Percentiles rank a stretch among this genome's conserved stretches.
phyloP scores from a whole-genome alignment of 2,888 invertebrate genomes.

The Leptura quadrifasciata region DNA sequence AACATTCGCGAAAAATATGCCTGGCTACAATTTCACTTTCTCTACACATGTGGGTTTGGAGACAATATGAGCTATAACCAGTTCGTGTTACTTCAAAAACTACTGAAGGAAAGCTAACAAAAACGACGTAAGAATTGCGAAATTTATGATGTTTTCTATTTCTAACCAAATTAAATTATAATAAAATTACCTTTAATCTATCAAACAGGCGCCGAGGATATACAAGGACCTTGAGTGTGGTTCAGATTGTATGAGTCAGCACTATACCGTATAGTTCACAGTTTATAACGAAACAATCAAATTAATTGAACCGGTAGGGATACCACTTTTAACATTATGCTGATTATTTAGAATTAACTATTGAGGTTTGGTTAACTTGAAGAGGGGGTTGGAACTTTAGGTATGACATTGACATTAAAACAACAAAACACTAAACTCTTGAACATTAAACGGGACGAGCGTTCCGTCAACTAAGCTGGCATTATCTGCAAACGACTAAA shows the following conservation, averaged over 20 bases:
- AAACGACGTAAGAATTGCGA: not conserved
- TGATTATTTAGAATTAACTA: no score
- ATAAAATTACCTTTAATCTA: not conserved
- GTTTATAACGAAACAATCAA: not conserved
- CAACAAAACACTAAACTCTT: no score
- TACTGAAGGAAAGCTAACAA: not conserved
- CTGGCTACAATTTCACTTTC: slow-evolving; percentile 6
- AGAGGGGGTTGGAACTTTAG: no score
- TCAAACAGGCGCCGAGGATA: not conserved
- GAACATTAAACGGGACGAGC: no score
- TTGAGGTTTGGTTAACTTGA: no score
- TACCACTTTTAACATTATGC: not conserved
- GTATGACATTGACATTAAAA: no score
- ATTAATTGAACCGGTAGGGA: not conserved
- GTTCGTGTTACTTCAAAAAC: not conserved
- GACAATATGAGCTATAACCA: not conserved
- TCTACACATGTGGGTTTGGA: not conserved
- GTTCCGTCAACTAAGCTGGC: no score
- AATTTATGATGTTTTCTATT: not conserved
- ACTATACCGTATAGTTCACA: not conserved
- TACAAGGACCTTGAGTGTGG: not conserved
- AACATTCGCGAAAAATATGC: not conserved
- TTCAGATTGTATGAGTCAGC: not conserved
- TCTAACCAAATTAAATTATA: not conserved
- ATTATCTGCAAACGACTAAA: no score